Conservation (phyloP, 2,797 vertebrate genomes). For the Gallinago solitaria region DNA sequence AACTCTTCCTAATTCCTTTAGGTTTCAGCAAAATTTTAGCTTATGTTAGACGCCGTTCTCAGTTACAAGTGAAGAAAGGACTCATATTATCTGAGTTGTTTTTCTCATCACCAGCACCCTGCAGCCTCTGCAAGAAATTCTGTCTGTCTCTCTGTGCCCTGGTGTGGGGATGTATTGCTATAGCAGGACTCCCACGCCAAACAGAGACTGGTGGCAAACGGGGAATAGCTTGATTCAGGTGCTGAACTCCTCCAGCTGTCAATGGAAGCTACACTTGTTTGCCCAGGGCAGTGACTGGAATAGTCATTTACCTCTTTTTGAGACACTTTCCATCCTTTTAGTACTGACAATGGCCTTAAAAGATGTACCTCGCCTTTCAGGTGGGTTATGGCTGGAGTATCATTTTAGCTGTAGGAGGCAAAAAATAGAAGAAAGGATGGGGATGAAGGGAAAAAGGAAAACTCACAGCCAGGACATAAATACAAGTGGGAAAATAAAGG, state of each 20-base stretch:
- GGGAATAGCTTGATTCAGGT: slow-evolving; percentile 22
- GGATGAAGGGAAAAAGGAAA: neutral
- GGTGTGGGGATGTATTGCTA: slow-evolving; percentile 3
- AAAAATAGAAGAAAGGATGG: neutral
- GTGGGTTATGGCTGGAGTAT: slow-evolving; percentile 11
- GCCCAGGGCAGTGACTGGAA: slow-evolving; percentile 30
- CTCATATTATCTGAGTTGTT: neutral
- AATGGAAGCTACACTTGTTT: slow-evolving; percentile 46
- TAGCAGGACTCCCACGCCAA: neutral
- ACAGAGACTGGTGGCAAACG: neutral
- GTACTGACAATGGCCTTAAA: slow-evolving; percentile 22
- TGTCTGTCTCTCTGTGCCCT: neutral
- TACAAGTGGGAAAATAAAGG: neutral
- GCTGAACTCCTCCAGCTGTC: slow-evolving; percentile 36
- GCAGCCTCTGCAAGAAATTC: neutral
- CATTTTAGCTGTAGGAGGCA: neutral
- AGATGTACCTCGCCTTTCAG: slow-evolving; percentile 31
- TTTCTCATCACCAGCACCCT: slow-evolving; percentile 48
- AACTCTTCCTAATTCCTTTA: neutral
- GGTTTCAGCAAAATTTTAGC: neutral
- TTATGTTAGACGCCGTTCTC: neutral
- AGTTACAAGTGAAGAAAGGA: neutral
- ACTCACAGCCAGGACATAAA: neutral
- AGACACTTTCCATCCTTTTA: slow-evolving; percentile 32
- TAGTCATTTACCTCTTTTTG: slow-evolving; percentile 27